Base-by-base conservation (phyloP, 2,888 invertebrate genomes). In the Heteromurus nitidus region DNA sequence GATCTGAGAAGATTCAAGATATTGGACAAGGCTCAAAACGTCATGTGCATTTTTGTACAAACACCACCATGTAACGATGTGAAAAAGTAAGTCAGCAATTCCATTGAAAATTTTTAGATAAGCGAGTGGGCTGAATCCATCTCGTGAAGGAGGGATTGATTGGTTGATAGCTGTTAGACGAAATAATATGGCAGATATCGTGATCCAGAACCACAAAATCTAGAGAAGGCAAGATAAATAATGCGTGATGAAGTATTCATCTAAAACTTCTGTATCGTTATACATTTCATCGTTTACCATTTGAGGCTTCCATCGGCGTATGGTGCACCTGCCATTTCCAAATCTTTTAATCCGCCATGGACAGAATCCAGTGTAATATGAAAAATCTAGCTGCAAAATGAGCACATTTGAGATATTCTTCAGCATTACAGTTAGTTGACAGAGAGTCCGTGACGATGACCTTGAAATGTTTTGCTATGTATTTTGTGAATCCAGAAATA, bases 361-460 rank as follows among this genome's bases (percentile, higher is more conserved):
- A 22, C 44, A 24, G 67, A 44, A 67, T 9, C 44, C 44, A 13
- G 67, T 67, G 44, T 44, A 67, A 24, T 67, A 67, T 16, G 67
- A 42, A 67, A 67, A 67, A 9, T 67, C 20, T 22, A 47, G 44
- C n/a, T 67, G 67, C 3, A 67, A 22, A 26, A 7, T 44, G 9
- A 67, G 11, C 44, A n/a, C n/a, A n/a, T n/a, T n/a, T n/a, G n/a
- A n/a, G n/a, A n/a, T n/a, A n/a, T n/a, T n/a, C n/a, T n/a, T n/a
- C n/a, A n/a, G n/a, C n/a, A n/a, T n/a, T n/a, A n/a, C n/a, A n/a
- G n/a, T n/a, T n/a, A n/a, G n/a, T n/a, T n/a, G n/a, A n/a, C n/a
- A n/a, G n/a, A n/a, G n/a, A n/a, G n/a, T n/a, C n/a, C n/a, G n/a
- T n/a, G n/a, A n/a, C n/a, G n/a, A n/a, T n/a, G n/a, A n/a, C n/a